phyloP scores from a whole-genome alignment of 2,888 invertebrate species.

The Thecocarcelia acutangulata region DNA sequence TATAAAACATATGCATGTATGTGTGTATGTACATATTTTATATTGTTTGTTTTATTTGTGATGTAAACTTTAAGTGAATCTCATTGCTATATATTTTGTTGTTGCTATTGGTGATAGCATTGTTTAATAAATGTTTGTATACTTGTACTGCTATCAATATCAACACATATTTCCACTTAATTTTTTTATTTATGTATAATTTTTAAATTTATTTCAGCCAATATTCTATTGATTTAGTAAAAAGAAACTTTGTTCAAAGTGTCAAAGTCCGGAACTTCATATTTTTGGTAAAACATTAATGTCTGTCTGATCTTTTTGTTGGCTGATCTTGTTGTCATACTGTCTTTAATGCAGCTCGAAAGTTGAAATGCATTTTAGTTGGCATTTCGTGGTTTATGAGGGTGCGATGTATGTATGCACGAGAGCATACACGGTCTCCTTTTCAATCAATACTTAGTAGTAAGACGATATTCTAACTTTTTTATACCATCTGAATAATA shows the following conservation, averaged over 20 bases:
- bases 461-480: no score
- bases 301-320: slow-evolving; percentile 23
- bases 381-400: slow-evolving; percentile 38
- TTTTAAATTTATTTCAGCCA: no score
- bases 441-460: no score
- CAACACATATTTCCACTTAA: slow-evolving; percentile 58
- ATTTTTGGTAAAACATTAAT: slow-evolving; percentile 10
- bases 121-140: slow-evolving; percentile 9
- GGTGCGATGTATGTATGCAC: slow-evolving; percentile 26
- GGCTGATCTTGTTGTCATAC: not conserved
- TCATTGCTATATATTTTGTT: slow-evolving; percentile 44
- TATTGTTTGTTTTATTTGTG: slow-evolving; percentile 3
- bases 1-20: not conserved
- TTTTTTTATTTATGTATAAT: not conserved
- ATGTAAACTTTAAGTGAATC: slow-evolving; percentile 33
- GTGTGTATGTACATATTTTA: not conserved
- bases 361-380: slow-evolving; percentile 41
- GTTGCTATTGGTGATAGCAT: slow-evolving; percentile 17
- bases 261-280: slow-evolving; percentile 37
- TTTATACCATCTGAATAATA: no score
- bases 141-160: slow-evolving; percentile 19
- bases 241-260: slow-evolving; percentile 14
- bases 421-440: no score
- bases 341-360: slow-evolving; percentile 27
- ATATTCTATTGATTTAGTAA: not conserved